Percentiles rank a stretch among this genome's conserved stretches.
Evolutionary conservation across 2,113 vertebrate species (phyloP).

Genomic region (Lipotes vexillifer): DNA sequence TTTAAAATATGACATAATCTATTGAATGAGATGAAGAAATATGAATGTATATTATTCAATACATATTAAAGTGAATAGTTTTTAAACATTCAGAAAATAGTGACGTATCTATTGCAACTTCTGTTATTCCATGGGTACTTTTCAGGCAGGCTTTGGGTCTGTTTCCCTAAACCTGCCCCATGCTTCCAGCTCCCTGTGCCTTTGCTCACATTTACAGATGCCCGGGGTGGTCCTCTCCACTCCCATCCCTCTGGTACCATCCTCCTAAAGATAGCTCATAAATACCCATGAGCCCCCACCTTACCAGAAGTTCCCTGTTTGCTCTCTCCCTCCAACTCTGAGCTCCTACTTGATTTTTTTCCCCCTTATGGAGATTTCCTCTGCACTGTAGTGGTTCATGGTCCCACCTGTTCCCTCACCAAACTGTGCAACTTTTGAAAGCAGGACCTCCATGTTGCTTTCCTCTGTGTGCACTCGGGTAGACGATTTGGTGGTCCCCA

Average conservation of each 20-base stretch:
- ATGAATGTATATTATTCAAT: neutral
- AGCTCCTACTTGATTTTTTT: neutral
- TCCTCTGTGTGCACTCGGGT: no score
- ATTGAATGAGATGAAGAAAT: neutral
- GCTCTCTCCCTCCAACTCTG: neutral
- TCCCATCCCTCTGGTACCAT: neutral
- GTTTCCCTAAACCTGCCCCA: neutral
- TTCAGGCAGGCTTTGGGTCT: neutral
- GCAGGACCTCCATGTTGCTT: neutral
- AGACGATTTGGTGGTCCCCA: neutral
- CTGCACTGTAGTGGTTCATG: neutral
- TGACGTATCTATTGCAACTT: neutral
- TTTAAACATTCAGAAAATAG: neutral
- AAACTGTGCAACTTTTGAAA: neutral
- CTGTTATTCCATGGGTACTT: neutral
- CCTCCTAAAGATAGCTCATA: neutral
- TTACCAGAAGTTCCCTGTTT: neutral
- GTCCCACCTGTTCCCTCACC: neutral
- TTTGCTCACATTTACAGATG: neutral
- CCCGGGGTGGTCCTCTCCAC: neutral
- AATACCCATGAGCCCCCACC: neutral
- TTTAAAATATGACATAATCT: neutral
- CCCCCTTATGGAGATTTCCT: neutral
- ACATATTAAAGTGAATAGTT: neutral
- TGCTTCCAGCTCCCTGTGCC: neutral